These are phyloP conservation scores for Pyrrhia umbra DNA, from an alignment of 2,888 invertebrate genomes.

Conservation along the genomic window DNA sequence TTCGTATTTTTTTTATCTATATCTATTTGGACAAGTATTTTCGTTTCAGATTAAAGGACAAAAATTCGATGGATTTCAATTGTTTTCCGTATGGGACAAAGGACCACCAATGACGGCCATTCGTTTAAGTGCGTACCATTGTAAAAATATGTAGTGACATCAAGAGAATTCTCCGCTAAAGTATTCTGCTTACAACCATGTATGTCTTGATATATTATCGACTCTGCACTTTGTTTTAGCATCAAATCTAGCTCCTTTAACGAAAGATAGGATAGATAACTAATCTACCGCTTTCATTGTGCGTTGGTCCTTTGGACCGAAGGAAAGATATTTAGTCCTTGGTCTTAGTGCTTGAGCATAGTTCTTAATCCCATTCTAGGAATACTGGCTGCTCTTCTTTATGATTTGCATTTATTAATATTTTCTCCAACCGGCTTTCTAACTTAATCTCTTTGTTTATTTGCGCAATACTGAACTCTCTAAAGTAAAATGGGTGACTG, in stretches of 20 bases:
- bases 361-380: too few relatives aligned
- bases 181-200: constrained; percentile 32
- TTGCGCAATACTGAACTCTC: constrained; percentile 35
- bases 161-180: constrained; percentile 37
- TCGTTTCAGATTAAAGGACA: constrained; percentile 9
- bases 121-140: constrained; percentile 17
- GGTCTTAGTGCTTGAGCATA: too few relatives aligned
- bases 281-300: constrained; percentile 32
- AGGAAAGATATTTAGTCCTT: constrained; percentile 30
- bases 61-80: constrained; percentile 15
- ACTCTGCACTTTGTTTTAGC: constrained; percentile 27
- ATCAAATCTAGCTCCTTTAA: constrained; percentile 47
- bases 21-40: constrained; percentile 11
- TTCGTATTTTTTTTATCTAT: constrained; percentile 1
- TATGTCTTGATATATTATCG: constrained; percentile 54
- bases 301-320: constrained; percentile 14
- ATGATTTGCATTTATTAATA: constrained; percentile 20
- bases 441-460: constrained; percentile 33
- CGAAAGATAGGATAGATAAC: constrained; percentile 28
- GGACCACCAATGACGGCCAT: constrained; percentile 41
- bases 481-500: constrained; percentile 44
- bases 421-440: constrained; percentile 52
- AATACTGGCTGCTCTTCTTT: not conserved
- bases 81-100: constrained; percentile 35
- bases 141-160: constrained; percentile 25